phyloP scores from a whole-genome alignment of 2,113 vertebrate genomes.

The Trogon surrucura region DNA sequence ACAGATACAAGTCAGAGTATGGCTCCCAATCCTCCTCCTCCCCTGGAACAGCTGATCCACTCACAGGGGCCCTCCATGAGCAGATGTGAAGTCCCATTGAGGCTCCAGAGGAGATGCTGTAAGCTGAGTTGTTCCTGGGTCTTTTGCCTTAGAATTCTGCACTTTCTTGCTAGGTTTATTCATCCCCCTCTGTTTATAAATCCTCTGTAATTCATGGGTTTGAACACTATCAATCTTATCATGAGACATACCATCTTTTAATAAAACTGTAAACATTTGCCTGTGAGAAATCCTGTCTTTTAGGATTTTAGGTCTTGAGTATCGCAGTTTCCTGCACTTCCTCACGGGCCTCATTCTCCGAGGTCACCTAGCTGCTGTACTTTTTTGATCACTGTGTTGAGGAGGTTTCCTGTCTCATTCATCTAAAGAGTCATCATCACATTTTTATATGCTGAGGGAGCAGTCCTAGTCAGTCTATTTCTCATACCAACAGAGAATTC shows the following conservation, averaged over 20 bases:
- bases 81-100: not conserved
- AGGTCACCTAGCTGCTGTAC: not conserved
- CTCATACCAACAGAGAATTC: not conserved
- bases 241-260: not conserved
- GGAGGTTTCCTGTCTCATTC: not conserved
- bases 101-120: too few species aligned
- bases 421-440: not conserved
- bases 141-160: too few species aligned
- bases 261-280: not conserved
- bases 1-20: not conserved
- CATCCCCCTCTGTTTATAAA: not conserved
- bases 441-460: not conserved
- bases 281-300: not conserved
- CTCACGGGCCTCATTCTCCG: too few species aligned
- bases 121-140: not conserved
- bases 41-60: not conserved
- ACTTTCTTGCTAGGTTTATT: not conserved
- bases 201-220: too few species aligned
- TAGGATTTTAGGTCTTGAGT: not conserved
- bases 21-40: not conserved
- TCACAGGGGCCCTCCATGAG: rapidly evolving
- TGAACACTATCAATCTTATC: not conserved
- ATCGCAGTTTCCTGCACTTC: not conserved
- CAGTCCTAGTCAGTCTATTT: not conserved
- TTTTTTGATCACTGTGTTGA: not conserved